Percentiles rank a stretch among this genome's conserved stretches.
Conservation (phyloP, 2,113 vertebrate genomes). For the Bos indicus region DNA sequence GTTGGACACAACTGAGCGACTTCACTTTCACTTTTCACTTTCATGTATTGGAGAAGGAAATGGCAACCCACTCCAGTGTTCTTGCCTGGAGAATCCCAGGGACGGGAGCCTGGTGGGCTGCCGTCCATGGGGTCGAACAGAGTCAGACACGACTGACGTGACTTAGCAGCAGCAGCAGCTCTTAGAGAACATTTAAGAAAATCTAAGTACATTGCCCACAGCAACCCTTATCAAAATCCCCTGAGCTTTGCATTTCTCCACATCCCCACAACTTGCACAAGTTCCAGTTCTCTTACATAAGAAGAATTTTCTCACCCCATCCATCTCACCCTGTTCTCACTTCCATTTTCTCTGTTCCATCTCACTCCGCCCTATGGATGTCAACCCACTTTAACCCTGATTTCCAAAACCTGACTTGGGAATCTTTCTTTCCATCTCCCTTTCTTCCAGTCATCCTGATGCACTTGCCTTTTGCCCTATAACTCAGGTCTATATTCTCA, state of each 20-base stretch:
- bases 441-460: not conserved
- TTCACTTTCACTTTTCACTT: too few relatives aligned
- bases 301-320: not conserved
- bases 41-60: too few relatives aligned
- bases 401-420: not conserved
- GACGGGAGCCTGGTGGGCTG: too few relatives aligned
- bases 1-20: too few relatives aligned
- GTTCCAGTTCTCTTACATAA: not conserved
- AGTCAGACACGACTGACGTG: too few relatives aligned
- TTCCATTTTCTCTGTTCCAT: not conserved
- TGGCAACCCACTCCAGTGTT: too few relatives aligned
- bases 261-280: too few relatives aligned
- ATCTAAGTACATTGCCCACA: not conserved
- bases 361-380: not conserved
- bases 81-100: too few relatives aligned
- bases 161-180: too few relatives aligned
- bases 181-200: not conserved
- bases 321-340: too few relatives aligned
- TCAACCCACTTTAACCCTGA: not conserved
- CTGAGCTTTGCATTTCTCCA: not conserved
- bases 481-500: not conserved
- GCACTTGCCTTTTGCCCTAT: not conserved
- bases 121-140: too few relatives aligned
- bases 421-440: not conserved
- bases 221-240: not conserved